A percentile compares a stretch with the other conserved stretches of the same genome.
These are phyloP conservation scores for Antitype chi DNA, from an alignment of 2,888 invertebrate species.

Conservation along the genomic window DNA sequence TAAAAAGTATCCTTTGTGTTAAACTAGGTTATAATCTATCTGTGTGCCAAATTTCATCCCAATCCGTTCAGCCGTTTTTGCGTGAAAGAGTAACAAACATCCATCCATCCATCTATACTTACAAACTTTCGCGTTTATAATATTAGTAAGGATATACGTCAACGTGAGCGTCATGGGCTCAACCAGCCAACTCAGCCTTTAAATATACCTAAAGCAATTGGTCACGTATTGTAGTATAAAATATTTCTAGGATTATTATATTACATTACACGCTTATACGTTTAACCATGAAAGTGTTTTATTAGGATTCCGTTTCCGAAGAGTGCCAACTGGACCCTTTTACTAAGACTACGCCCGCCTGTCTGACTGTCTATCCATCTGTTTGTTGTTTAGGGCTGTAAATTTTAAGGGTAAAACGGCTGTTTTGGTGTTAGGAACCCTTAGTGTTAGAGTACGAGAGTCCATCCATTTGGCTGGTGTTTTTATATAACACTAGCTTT, in stretches of 20 bases:
- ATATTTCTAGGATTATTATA: neutral
- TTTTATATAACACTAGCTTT: neutral
- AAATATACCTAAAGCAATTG: neutral
- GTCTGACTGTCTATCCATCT: neutral
- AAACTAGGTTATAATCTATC: too few species aligned
- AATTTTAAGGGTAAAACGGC: neutral
- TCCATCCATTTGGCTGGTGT: neutral
- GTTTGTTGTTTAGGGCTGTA: too few species aligned
- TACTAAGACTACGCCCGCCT: neutral
- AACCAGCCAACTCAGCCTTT: neutral
- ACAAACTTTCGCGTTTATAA: too few species aligned
- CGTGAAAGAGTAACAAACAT: too few species aligned
- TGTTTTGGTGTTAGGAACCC: neutral
- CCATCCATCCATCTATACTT: too few species aligned
- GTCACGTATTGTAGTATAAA: neutral
- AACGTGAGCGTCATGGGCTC: neutral
- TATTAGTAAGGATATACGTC: too few species aligned
- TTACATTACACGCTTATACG: neutral
- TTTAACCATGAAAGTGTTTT: constrained; percentile 2
- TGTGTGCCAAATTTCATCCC: too few species aligned
- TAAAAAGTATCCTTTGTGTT: too few species aligned
- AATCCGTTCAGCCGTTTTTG: too few species aligned
- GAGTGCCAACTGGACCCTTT: neutral
- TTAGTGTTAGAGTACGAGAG: neutral
- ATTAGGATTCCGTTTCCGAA: neutral